Percentiles rank a stretch among this genome's conserved stretches.
These are phyloP conservation scores for Cantharis rustica DNA, from an alignment of 2,888 invertebrate species.

Conservation along the genomic window DNA sequence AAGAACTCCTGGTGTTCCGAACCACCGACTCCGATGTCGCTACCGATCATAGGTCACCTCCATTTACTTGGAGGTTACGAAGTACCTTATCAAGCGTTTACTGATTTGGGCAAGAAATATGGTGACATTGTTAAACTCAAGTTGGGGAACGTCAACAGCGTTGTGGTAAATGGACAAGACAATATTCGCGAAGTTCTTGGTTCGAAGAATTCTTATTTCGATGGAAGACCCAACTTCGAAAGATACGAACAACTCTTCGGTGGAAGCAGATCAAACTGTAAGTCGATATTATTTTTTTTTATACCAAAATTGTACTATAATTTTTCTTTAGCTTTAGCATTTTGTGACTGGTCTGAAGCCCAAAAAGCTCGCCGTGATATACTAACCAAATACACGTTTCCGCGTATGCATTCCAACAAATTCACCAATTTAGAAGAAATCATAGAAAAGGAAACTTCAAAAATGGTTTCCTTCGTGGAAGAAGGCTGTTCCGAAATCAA, in stretches of 20 bases:
- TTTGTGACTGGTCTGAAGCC: conserved; percentile 70
- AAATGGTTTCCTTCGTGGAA: conserved; percentile 46
- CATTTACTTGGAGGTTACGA: conserved; percentile 62
- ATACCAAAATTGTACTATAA: neutral
- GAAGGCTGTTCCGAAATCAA: conserved; percentile 50
- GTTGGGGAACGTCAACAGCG: conserved; percentile 61
- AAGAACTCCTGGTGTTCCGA: conserved; percentile 40
- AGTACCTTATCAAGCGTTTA: conserved; percentile 65
- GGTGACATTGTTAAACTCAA: conserved; percentile 62
- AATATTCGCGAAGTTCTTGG: conserved; percentile 64
- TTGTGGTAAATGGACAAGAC: conserved; percentile 64
- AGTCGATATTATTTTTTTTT: conserved; percentile 51
- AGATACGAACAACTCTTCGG: conserved; percentile 67
- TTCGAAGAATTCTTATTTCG: conserved; percentile 65
- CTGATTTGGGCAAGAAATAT: conserved; percentile 58
- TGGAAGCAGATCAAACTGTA: conserved; percentile 71
- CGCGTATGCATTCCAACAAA: conserved; percentile 61
- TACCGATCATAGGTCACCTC: conserved; percentile 64
- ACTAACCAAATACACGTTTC: conserved; percentile 63
- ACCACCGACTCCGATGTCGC: conserved; percentile 60
- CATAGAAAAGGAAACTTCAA: conserved; percentile 54
- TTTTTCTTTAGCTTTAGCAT: conserved; percentile 63
- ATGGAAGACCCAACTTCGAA: conserved; percentile 67
- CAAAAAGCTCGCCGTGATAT: conserved; percentile 66
- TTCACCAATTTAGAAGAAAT: conserved; percentile 60